A percentile compares a stretch with the other conserved stretches of the same genome.
Evolutionary conservation across 2,888 invertebrate species (phyloP).

Genomic region (Acanthococcus lagerstroemiae): DNA sequence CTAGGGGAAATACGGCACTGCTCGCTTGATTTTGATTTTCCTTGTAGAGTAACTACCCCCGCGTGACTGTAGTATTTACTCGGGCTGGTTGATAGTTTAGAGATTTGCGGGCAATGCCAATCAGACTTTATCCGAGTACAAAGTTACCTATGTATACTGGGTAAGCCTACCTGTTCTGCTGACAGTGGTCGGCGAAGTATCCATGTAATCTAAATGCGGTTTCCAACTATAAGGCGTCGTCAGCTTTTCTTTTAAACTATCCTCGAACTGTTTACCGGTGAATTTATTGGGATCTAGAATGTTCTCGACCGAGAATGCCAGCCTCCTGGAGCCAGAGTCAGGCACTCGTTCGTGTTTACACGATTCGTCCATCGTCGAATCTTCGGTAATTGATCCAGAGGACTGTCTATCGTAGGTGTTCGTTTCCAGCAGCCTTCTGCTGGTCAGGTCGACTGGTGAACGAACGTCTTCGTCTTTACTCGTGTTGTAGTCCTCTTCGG

Average conservation of each 20-base stretch:
- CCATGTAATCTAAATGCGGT: slow-evolving; percentile 36
- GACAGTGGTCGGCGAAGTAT: slow-evolving; percentile 21
- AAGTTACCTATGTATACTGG: neutral
- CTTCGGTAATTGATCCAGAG: slow-evolving; percentile 37
- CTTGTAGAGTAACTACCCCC: too few relatives aligned
- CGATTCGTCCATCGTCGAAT: slow-evolving; percentile 8
- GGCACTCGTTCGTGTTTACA: neutral
- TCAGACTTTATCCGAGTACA: too few relatives aligned
- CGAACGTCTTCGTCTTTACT: slow-evolving; percentile 38
- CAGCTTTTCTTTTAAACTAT: slow-evolving; percentile 19
- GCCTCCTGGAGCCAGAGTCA: slow-evolving; percentile 41
- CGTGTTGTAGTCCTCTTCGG: slow-evolving; percentile 33
- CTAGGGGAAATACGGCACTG: too few relatives aligned
- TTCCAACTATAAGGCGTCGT: slow-evolving; percentile 36
- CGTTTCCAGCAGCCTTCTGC: slow-evolving; percentile 31
- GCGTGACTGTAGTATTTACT: too few relatives aligned
- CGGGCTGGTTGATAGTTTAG: too few relatives aligned
- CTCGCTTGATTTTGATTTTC: too few relatives aligned
- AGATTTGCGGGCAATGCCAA: too few relatives aligned
- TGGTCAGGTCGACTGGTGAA: slow-evolving; percentile 43
- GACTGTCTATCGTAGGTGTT: slow-evolving; percentile 22
- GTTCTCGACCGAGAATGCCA: slow-evolving; percentile 83
- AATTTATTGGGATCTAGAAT: slow-evolving; percentile 84
- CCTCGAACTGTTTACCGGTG: slow-evolving; percentile 50
- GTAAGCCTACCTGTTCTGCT: slow-evolving; percentile 13